Conservation (phyloP, 2,888 invertebrate genomes). For the Drosophila multiciliata region DNA sequence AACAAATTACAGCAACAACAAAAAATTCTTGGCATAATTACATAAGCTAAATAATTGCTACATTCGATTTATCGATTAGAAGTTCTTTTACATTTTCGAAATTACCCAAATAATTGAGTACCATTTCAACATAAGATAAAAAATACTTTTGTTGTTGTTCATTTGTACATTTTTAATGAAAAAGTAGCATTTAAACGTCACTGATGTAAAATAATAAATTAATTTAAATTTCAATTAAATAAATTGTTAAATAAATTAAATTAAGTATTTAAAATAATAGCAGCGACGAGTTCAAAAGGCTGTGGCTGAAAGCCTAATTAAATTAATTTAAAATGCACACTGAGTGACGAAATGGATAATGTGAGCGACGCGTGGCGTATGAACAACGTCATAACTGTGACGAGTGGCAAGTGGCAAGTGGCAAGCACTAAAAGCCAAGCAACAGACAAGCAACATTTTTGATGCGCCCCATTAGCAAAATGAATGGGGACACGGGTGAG, state of each 20-base stretch:
- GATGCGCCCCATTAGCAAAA: conserved; percentile 57
- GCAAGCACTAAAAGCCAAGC: conserved; percentile 23
- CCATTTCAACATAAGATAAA: not conserved
- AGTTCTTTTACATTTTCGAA: not conserved
- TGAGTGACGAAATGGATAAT: too few relatives aligned
- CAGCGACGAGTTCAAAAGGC: not conserved
- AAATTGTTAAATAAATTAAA: not conserved
- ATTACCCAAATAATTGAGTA: not conserved
- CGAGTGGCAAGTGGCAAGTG: not conserved
- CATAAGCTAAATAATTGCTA: not conserved
- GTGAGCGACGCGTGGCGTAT: conserved; percentile 22
- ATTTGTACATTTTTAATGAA: not conserved
- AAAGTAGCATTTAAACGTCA: not conserved
- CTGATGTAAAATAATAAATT: not conserved
- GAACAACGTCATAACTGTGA: conserved; percentile 37
- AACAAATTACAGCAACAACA: not conserved
- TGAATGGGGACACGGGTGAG: conserved; percentile 13
- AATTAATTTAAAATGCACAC: conserved; percentile 43
- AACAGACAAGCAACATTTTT: conserved; percentile 28
- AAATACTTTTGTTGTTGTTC: not conserved
- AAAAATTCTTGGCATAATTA: too few relatives aligned
- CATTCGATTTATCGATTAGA: not conserved
- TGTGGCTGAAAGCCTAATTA: conserved; percentile 39
- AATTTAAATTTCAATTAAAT: not conserved
- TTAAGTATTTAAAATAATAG: not conserved